phyloP scores from a whole-genome alignment of 1,140 invertebrate genomes.

The Pomphorhynchus laevis region DNA sequence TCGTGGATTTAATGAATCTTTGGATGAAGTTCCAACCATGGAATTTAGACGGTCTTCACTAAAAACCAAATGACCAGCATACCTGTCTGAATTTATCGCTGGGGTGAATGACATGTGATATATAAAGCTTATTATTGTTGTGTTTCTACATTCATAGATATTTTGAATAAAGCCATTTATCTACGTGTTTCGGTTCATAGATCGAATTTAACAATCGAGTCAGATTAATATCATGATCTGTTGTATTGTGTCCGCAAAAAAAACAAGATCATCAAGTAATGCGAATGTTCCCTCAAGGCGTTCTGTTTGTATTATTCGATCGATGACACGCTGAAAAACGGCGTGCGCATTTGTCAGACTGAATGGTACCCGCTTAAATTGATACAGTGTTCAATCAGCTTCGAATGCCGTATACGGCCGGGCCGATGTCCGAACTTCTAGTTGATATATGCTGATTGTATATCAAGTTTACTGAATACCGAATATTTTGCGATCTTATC shows the following conservation, averaged over 20 bases:
- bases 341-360: not conserved
- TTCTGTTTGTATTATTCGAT: not conserved
- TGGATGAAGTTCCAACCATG: no score
- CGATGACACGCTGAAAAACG: not conserved
- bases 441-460: not conserved
- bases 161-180: no score
- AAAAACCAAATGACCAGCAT: no score
- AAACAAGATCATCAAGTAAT: not conserved
- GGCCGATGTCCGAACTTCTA: not conserved
- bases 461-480: not conserved
- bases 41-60: no score
- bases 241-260: not conserved
- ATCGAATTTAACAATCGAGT: no score
- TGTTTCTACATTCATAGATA: no score
- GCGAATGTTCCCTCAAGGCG: not conserved
- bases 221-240: not conserved
- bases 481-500: not conserved
- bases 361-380: not conserved
- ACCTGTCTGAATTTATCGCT: no score
- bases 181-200: no score
- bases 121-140: no score
- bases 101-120: no score
- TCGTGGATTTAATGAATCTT: no score
- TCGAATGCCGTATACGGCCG: not conserved
- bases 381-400: not conserved